phyloP scores from a whole-genome alignment of 2,113 vertebrate species.

The Myotis brandtii region DNA sequence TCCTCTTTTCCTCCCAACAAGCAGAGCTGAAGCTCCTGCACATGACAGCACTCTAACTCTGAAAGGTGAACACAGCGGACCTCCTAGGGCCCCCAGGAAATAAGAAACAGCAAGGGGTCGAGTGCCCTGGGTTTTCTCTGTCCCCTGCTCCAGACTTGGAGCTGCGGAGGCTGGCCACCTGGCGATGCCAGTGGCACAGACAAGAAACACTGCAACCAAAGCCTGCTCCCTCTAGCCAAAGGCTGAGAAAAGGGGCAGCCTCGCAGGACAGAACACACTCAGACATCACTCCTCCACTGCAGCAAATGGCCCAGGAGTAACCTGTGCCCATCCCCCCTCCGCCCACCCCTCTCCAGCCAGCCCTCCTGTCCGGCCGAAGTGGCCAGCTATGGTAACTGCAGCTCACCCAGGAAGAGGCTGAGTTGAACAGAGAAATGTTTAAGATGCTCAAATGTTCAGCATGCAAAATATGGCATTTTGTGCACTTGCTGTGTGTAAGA shows the following conservation, averaged over 20 bases:
- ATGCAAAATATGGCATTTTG: neutral
- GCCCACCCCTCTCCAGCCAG: neutral
- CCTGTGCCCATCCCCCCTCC: neutral
- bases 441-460: neutral
- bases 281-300: neutral
- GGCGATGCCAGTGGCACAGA: neutral
- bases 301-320: neutral
- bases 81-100: neutral
- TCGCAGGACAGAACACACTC: neutral
- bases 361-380: neutral
- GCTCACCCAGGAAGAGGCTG: neutral
- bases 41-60: neutral
- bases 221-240: neutral
- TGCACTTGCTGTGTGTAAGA: neutral
- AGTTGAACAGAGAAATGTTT: neutral
- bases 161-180: neutral
- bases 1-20: neutral
- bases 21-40: neutral
- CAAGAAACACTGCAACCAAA: neutral
- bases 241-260: neutral
- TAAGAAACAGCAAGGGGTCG: neutral
- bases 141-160: neutral
- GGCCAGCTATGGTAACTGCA: neutral
- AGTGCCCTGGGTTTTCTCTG: neutral
- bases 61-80: neutral